A percentile compares a stretch with the other conserved stretches of the same genome.
phyloP scores from a whole-genome alignment of 2,113 vertebrate genomes.

The Carassius auratus region DNA sequence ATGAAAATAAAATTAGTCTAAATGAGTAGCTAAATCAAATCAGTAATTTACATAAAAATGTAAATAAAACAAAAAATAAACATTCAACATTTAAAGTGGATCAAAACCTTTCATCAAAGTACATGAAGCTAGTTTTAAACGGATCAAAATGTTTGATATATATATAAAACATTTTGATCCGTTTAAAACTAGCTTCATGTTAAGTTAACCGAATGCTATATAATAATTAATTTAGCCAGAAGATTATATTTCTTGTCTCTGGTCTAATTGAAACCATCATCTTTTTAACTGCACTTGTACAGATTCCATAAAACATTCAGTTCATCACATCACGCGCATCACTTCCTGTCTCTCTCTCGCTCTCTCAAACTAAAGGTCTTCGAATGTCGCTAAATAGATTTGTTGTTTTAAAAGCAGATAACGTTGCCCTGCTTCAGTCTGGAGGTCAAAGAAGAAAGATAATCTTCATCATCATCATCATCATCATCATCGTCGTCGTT shows the following conservation, averaged over 20 bases:
- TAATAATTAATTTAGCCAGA: not conserved
- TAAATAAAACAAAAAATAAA: too few relatives aligned
- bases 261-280: too few relatives aligned
- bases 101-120: too few relatives aligned
- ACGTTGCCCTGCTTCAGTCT: slow-evolving; percentile 21
- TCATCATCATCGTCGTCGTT: not conserved
- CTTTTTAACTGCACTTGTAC: too few relatives aligned
- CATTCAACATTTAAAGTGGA: too few relatives aligned
- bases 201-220: not conserved
- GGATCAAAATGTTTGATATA: too few relatives aligned
- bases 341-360: not conserved
- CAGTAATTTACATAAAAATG: too few relatives aligned
- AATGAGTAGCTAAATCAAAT: too few relatives aligned
- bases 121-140: too few relatives aligned
- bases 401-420: slow-evolving; percentile 27
- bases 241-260: too few relatives aligned
- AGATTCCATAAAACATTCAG: too few relatives aligned
- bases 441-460: slow-evolving; percentile 41
- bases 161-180: not conserved
- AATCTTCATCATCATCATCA: slow-evolving; percentile 6
- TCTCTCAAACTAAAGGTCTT: slow-evolving; percentile 4
- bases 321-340: not conserved
- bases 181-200: not conserved
- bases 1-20: too few relatives aligned
- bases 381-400: slow-evolving; percentile 32